Evolutionary conservation across 1,140 invertebrate species (phyloP).

Genomic region (Pseudomyrmex dendroicus): DNA sequence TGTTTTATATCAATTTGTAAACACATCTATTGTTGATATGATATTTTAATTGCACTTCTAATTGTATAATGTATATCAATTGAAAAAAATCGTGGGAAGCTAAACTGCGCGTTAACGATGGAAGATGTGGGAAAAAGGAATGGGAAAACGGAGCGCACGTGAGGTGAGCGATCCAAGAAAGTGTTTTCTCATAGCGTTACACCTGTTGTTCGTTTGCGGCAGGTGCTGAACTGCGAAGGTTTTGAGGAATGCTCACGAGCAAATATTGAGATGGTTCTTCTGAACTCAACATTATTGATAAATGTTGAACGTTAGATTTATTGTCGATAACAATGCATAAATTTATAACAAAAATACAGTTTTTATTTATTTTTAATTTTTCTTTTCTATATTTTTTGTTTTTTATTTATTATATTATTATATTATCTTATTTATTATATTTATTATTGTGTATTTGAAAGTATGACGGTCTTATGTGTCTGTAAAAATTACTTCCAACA

Average conservation of each 20-base stretch:
- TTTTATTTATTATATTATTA: no score
- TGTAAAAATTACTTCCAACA: no score
- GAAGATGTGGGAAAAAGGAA: not conserved
- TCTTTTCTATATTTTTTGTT: no score
- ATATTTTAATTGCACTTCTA: conserved; percentile 1
- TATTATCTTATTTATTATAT: no score
- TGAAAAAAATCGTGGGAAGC: conserved; percentile 38
- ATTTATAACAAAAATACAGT: not conserved
- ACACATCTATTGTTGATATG: not conserved
- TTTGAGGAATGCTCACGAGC: not conserved
- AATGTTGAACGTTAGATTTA: not conserved
- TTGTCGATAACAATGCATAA: not conserved
- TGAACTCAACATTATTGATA: not conserved
- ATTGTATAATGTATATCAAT: conserved; percentile 17
- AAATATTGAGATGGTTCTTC: conserved; percentile 3
- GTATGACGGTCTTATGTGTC: no score
- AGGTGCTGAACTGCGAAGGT: conserved; percentile 29
- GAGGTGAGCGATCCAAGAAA: conserved; percentile 35
- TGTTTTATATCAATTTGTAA: not conserved
- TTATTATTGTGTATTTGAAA: no score
- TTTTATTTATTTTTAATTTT: no score
- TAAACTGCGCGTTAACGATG: conserved; percentile 15
- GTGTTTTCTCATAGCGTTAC: conserved; percentile 52
- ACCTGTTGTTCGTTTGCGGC: conserved; percentile 42
- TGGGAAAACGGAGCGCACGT: conserved; percentile 42